Conservation (phyloP, 2,888 invertebrate genomes). For the Laspeyria flexula region DNA sequence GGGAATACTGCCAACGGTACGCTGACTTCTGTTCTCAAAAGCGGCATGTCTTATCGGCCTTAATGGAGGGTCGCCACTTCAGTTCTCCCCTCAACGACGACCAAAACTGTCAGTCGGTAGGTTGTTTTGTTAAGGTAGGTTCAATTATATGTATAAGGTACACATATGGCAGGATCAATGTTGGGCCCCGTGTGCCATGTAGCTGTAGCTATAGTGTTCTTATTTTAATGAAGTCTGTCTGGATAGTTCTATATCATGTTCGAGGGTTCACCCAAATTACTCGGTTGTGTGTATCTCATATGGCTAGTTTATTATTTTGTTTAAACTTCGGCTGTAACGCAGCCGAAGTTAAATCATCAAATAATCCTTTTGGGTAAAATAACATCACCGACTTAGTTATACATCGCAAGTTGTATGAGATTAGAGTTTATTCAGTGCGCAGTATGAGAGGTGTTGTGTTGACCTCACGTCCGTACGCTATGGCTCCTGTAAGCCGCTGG, state of each 20-base stretch:
- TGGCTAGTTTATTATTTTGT: not conserved
- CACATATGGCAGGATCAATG: conserved; percentile 3
- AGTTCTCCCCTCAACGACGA: conserved; percentile 26
- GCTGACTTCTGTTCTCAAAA: conserved; percentile 47
- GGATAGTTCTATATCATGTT: conserved; percentile 9
- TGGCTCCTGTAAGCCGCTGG: not conserved
- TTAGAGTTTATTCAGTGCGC: not conserved
- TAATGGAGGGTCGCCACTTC: conserved; percentile 49
- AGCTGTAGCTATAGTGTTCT: conserved; percentile 11
- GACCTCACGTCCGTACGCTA: not conserved
- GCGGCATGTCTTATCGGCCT: conserved; percentile 62
- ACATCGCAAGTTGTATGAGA: no score
- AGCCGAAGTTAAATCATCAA: no score
- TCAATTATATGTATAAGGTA: conserved; percentile 33
- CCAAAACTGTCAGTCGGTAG: conserved; percentile 28
- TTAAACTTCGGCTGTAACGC: not conserved
- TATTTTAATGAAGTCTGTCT: conserved; percentile 27
- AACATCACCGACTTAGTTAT: no score
- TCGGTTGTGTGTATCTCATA: not conserved
- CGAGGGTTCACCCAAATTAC: conserved; percentile 18
- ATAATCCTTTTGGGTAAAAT: not conserved
- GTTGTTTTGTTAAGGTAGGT: conserved; percentile 42
- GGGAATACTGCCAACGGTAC: conserved; percentile 8
- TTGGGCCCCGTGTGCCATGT: not conserved
- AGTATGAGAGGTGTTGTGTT: not conserved